A percentile compares a stretch with the other conserved stretches of the same genome.
Conservation (phyloP, 2,797 vertebrate species). For the Gephyroberyx darwinii region DNA sequence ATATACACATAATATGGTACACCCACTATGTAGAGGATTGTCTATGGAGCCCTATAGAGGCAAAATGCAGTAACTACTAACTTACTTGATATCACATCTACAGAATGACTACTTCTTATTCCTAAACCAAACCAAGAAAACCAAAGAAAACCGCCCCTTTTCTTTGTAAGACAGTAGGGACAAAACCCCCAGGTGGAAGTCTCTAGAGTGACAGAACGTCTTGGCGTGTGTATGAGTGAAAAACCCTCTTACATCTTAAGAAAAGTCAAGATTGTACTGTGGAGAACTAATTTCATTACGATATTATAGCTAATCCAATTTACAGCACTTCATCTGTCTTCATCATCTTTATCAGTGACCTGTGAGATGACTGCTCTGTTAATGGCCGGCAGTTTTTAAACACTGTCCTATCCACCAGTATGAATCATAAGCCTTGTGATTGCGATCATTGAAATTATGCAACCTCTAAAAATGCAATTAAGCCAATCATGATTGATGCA, state of each 20-base stretch:
- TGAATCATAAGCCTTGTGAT: slow-evolving; percentile 53
- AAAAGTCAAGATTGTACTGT: slow-evolving; percentile 43
- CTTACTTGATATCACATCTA: too few relatives aligned
- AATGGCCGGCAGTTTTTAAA: slow-evolving; percentile 55
- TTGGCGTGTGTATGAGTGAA: slow-evolving; percentile 28
- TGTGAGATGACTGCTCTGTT: slow-evolving; percentile 57
- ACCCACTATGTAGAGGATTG: too few relatives aligned
- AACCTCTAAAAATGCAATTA: slow-evolving; percentile 69
- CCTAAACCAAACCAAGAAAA: too few relatives aligned
- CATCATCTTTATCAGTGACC: slow-evolving; percentile 72
- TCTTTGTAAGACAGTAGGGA: too few relatives aligned
- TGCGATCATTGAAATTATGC: slow-evolving; percentile 61
- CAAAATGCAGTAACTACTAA: too few relatives aligned
- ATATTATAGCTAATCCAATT: slow-evolving; percentile 66
- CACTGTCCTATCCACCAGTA: slow-evolving; percentile 32
- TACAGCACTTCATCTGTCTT: slow-evolving; percentile 65
- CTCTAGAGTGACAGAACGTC: slow-evolving; percentile 8
- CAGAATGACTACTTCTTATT: too few relatives aligned
- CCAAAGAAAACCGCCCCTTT: too few relatives aligned
- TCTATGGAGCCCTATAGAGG: too few relatives aligned
- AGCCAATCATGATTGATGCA: slow-evolving; percentile 34
- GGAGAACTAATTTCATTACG: slow-evolving; percentile 66
- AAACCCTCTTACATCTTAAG: slow-evolving; percentile 28
- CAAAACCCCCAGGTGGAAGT: too few relatives aligned
- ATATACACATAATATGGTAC: too few relatives aligned